Base-by-base conservation (phyloP, 2,888 invertebrate species). In the Rhingia campestris region DNA sequence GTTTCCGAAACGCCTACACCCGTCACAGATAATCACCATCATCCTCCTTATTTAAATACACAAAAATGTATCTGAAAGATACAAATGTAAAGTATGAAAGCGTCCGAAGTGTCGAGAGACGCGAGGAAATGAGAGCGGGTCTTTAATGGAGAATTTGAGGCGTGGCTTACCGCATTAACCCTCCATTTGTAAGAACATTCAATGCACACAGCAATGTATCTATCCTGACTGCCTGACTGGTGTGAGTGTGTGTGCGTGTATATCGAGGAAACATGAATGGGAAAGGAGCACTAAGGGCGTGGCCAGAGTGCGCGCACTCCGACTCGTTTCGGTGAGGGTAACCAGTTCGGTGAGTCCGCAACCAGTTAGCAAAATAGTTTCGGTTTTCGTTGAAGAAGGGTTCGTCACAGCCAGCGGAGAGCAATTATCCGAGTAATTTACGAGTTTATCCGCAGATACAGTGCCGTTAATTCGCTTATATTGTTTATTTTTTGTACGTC, bases 301-400 rank as follows among this genome's bases (percentile, higher is more conserved):
- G 87, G 84, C 67, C 74, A 79, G 58, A 63, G 61, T 64, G 47
- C 73, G 74, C 81, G 86, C 81, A 79, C 51, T 81, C 35, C 37
- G 59, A 58, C 74, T 66, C 41, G 64, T 79, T 64, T 82, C 59
- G 70, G 64, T 56, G 81, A 69, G 82, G 72, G 81, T 77, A 87
- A 88, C 88, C 88, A 88, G 86, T 84, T 79, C 81, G 86, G 79
- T 70, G 77, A 87, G 85, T 82, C 82, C 54, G 63, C 73, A 79
- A 80, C 76, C 85, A 87, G 79, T 82, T 87, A 88, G 86, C 90
- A 91, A 88, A 90, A 88, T 90, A 89, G 88, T 89, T 91, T 90
- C 90, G 90, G 89, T 90, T 88, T 89, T 89, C 89, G 89, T 89
- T 87, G 88, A 89, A 88, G 91, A 89, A 90, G 89, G 89, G 88